Base-by-base conservation (phyloP, 2,888 invertebrate genomes). In the Drosophila meridiana region DNA sequence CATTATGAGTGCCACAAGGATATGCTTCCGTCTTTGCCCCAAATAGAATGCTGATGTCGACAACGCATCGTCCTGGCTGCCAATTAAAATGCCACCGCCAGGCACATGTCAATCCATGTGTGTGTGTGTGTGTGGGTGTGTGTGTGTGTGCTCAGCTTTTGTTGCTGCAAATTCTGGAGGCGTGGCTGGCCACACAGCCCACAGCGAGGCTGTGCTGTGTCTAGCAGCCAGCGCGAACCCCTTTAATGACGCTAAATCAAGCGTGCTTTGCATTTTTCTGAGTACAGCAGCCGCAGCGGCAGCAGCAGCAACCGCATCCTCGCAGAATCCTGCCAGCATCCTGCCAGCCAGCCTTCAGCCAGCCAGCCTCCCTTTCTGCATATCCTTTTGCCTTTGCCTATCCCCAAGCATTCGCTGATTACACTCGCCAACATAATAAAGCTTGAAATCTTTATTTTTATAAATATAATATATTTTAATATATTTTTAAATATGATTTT, bases 71-170 rank as follows among this genome's bases (percentile, higher is more conserved):
- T 80, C 65, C 83, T 78, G 73, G 75, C 78, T 89, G 87, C 89
- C 89, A 89, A 89, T 89, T 89, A 89, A 89, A 89, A 89, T 89
- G 84, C 81, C 81, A 84, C 89, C 90, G 84, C 82, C 78, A 89
- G 89, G 88, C 82, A 82, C 70, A 83, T 78, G 80, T 72, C 68
- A 52, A 34, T 52, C 36, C 67, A 55, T 53, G 38, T 60, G n/a
- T 4, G 20, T 20, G n/a, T 56, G 6, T 60, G 32, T 47, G n/a
- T 70, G 40, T 61, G 28, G 55, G 11, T 50, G 28, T 43, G 28
- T 56, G 9, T 28, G 48, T 63, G 48, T 57, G 45, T 59, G 38
- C 28, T 53, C 42, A 53, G 45, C 57, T 50, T 50, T 68, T 68
- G 68, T 57, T 48, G 28, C 36, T 59, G 52, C 58, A 63, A 61